Base-by-base conservation (phyloP, 2,797 vertebrate species). In the Pitangus sulphuratus region DNA sequence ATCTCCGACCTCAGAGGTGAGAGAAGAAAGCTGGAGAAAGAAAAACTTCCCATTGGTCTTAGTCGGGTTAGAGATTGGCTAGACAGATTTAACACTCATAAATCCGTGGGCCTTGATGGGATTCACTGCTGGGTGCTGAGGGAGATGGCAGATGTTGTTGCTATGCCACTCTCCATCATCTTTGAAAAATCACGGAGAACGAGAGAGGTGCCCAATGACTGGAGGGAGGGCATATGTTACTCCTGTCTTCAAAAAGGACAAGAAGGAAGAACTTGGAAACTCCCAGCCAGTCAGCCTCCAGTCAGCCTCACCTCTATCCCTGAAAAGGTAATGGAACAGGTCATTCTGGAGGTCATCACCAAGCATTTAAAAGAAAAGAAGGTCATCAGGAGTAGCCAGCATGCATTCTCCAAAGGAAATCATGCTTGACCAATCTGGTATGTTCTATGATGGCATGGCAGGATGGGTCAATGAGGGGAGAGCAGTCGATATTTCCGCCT, bases 31-130 rank as follows among this genome's bases (percentile, higher is more conserved):
- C 9, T 71, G 33, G 15, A 58, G 44, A 33, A 58, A 57, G 21
- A 7, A 57, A 51, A 17, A 64, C 12, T 44, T 64, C 20, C n/a
- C 28, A 12, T 57, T 39, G 13, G 19, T 62, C 44, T 26, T 26
- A 25, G 48, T 6, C 50, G 24, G 3, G 11, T 45, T 51, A 39
- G 37, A 64, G 8, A 10, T 6, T 0, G 0, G 4, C 28, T 33
- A n/a, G 11, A 25, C 24, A 50, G 28, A 39, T 44, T 45, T 30
- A 30, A 21, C 15, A 42, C 2, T 9, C 28, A 8, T 30, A 57
- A 56, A 57, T 45, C 44, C 25, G 18, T 24, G 15, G 28, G 11
- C 7, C 8, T 22, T n/a, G 14, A 25, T 54, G 35, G n/a, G 40
- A 62, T 69, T 15, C 15, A 61, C 12, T 12, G 15, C 15, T 0